These are phyloP conservation scores for Balaenoptera acutorostrata DNA, from an alignment of 2,113 vertebrate species.

Conservation along the genomic window DNA sequence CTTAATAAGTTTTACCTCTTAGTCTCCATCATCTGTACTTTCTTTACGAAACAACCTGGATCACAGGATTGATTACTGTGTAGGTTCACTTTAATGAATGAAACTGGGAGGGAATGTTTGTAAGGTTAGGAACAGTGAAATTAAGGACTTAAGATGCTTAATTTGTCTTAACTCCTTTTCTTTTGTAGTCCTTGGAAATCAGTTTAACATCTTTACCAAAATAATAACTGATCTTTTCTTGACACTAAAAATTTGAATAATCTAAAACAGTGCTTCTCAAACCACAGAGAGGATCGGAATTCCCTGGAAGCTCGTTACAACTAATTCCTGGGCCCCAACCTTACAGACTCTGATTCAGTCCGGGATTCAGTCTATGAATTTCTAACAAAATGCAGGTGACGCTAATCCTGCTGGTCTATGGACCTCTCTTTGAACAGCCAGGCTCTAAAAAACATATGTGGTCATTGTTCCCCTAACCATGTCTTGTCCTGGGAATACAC, in stretches of 20 bases:
- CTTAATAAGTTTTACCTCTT: neutral
- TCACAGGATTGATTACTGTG: neutral
- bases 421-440: neutral
- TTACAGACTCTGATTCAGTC: neutral
- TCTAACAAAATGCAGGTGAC: neutral
- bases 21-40: neutral
- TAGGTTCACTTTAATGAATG: neutral
- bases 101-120: neutral
- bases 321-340: neutral
- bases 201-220: neutral
- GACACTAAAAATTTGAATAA: neutral
- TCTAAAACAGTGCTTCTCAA: neutral
- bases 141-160: neutral
- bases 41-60: neutral
- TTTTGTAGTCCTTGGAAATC: neutral
- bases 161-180: neutral
- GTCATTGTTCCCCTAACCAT: neutral
- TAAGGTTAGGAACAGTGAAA: neutral
- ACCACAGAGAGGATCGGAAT: neutral
- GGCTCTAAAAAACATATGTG: neutral
- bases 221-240: neutral
- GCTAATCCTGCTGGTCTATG: neutral
- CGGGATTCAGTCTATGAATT: neutral
- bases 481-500: neutral
- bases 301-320: neutral